Conservation (phyloP, 2,888 invertebrate genomes). For the Platycheirus rosarum region DNA sequence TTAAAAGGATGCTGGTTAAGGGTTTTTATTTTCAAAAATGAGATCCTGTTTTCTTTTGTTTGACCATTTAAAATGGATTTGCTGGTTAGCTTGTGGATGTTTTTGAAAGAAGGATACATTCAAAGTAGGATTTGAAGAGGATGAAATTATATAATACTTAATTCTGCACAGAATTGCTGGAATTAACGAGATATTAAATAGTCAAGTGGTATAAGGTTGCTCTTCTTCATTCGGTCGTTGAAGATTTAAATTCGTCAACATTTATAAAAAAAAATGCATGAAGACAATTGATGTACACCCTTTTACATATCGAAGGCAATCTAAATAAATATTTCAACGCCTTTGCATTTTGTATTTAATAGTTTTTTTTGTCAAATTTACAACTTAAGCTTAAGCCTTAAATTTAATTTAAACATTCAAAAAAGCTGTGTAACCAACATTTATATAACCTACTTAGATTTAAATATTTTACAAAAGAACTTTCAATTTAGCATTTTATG, state of each 20-base stretch:
- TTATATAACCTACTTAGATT: not conserved
- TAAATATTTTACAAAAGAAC: constrained; percentile 23
- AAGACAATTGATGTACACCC: too few relatives aligned
- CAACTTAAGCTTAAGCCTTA: constrained; percentile 68
- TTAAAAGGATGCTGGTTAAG: constrained; percentile 4
- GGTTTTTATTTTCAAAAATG: not conserved
- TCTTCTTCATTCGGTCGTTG: too few relatives aligned
- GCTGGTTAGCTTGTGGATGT: not conserved
- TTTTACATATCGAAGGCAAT: constrained; percentile 24
- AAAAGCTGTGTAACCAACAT: constrained; percentile 22
- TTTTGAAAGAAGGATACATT: not conserved
- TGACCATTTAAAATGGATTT: constrained; percentile 8
- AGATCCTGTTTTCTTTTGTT: constrained; percentile 2
- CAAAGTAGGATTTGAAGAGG: not conserved
- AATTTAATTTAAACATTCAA: constrained; percentile 1
- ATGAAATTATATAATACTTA: too few relatives aligned
- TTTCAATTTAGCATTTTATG: not conserved
- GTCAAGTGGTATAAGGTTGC: too few relatives aligned
- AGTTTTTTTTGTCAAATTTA: constrained; percentile 49
- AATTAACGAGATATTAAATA: too few relatives aligned
- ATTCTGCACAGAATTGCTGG: too few relatives aligned
- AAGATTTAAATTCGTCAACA: too few relatives aligned
- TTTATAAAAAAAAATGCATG: too few relatives aligned
- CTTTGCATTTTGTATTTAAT: constrained; percentile 44
- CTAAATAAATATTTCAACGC: constrained; percentile 46